phyloP scores from a whole-genome alignment of 2,113 vertebrate genomes.

The Elgaria multicarinata region DNA sequence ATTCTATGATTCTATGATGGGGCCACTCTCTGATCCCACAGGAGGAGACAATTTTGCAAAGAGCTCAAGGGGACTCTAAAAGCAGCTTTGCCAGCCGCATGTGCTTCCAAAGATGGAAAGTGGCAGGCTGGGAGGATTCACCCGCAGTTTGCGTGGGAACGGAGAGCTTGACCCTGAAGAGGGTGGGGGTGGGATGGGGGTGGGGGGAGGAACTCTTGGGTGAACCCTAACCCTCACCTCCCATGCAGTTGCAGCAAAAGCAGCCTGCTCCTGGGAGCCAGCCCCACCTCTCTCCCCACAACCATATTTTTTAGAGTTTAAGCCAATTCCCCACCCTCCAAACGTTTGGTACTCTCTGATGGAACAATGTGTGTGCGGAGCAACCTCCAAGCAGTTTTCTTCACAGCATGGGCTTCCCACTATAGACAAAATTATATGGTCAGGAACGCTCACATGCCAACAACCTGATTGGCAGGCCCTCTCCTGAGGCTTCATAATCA shows the following conservation, averaged over 20 bases:
- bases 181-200: no score
- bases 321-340: conserved; percentile 43
- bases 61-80: neutral
- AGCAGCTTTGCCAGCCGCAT: neutral
- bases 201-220: neutral
- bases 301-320: conserved; percentile 61
- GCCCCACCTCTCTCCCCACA: neutral
- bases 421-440: conserved; percentile 60
- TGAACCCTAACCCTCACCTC: neutral
- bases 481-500: conserved; percentile 55
- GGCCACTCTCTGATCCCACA: no score
- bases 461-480: conserved; percentile 57
- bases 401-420: conserved; percentile 54
- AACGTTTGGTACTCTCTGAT: conserved; percentile 34
- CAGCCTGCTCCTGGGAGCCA: no score
- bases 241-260: neutral
- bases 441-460: conserved; percentile 48
- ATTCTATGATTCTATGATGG: no score
- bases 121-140: neutral
- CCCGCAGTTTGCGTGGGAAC: neutral
- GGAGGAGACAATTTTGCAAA: neutral
- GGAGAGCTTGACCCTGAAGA: neutral
- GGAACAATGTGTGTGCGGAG: conserved; percentile 35
- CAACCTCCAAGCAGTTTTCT: conserved; percentile 55
- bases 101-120: no score